Percentiles rank a stretch among this genome's conserved stretches.
These are phyloP conservation scores for Melanogrammus aeglefinus DNA, from an alignment of 2,797 vertebrate genomes.

Conservation along the genomic window DNA sequence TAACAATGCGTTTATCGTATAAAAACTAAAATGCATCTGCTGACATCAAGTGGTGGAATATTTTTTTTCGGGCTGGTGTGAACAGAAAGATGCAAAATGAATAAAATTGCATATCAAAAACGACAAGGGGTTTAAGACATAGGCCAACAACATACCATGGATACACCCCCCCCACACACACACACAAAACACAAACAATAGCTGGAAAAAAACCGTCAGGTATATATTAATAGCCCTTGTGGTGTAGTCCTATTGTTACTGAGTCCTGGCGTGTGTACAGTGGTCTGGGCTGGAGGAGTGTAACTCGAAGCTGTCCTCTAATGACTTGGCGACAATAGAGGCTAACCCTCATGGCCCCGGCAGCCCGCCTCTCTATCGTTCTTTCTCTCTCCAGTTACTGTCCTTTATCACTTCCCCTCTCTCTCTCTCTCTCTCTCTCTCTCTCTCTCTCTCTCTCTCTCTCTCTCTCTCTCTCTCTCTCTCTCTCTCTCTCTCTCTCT, in stretches of 20 bases:
- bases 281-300: not conserved
- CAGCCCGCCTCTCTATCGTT: not conserved
- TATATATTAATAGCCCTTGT: not conserved
- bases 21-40: slow-evolving; percentile 38
- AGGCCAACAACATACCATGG: not conserved
- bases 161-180: not conserved
- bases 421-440: not conserved
- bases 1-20: not conserved
- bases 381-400: not conserved
- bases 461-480: slow-evolving; percentile 1
- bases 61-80: not conserved
- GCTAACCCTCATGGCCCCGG: not conserved
- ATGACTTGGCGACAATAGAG: not conserved
- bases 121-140: no score
- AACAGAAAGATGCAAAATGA: not conserved
- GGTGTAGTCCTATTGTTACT: not conserved
- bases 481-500: no score
- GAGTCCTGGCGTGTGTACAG: not conserved
- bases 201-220: not conserved
- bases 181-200: not conserved
- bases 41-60: slow-evolving; percentile 69
- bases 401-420: not conserved
- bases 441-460: not conserved
- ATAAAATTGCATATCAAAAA: not conserved
- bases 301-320: slow-evolving; percentile 1